Evolutionary conservation across 2,888 invertebrate genomes (phyloP).

Genomic region (Xanthostigma xanthostigma): DNA sequence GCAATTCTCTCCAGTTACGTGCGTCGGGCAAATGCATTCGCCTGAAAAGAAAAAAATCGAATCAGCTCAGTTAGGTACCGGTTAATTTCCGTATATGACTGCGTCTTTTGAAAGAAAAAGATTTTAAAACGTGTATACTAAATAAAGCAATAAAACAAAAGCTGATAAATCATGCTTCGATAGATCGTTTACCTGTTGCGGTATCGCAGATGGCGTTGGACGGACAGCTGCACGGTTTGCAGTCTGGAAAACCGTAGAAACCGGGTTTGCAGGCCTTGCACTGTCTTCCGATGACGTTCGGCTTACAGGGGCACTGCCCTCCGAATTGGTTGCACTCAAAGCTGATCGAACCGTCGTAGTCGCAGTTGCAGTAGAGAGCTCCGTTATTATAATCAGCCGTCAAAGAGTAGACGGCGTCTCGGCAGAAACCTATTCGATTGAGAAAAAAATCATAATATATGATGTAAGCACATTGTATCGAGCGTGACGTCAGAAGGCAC

Average conservation of each 20-base stretch:
- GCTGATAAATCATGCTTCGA: not conserved
- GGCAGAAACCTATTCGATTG: slow-evolving; percentile 56
- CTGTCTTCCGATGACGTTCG: slow-evolving; percentile 82
- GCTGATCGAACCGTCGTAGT: slow-evolving; percentile 70
- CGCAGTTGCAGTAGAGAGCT: slow-evolving; percentile 78
- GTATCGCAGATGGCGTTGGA: slow-evolving; percentile 68
- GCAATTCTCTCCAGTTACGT: slow-evolving; percentile 80
- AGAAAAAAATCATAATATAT: too few species aligned
- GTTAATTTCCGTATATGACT: too few species aligned
- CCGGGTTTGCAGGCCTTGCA: slow-evolving; percentile 75
- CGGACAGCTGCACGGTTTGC: slow-evolving; percentile 77
- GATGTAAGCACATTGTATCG: too few species aligned
- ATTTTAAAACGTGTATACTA: too few species aligned
- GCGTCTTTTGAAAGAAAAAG: too few species aligned
- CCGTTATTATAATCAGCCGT: slow-evolving; percentile 92
- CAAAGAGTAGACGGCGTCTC: slow-evolving; percentile 81
- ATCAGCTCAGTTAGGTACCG: not conserved
- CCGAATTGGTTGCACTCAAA: slow-evolving; percentile 88
- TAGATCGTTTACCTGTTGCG: slow-evolving; percentile 33
- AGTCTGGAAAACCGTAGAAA: slow-evolving; percentile 91
- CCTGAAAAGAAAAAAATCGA: slow-evolving; percentile 13
- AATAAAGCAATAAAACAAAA: too few species aligned
- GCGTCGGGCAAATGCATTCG: slow-evolving; percentile 78
- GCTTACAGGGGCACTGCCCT: slow-evolving; percentile 87
- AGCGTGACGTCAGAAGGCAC: too few species aligned